Conservation (phyloP, 2,888 invertebrate species). For the Brachylomia viminalis region DNA sequence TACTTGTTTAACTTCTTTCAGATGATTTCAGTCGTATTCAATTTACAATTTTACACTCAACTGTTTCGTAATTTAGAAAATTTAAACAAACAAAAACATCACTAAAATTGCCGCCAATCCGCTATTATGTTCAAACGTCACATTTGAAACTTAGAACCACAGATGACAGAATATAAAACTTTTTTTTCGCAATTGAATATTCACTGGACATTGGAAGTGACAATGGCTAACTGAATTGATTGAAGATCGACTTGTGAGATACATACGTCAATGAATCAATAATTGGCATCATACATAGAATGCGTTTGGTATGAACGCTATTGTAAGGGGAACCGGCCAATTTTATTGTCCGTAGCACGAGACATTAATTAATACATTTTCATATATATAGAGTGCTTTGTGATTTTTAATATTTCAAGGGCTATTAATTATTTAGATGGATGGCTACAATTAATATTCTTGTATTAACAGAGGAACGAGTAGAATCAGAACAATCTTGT, state of each 20-base stretch:
- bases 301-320: conserved; percentile 66
- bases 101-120: conserved; percentile 16
- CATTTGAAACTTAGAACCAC: conserved; percentile 21
- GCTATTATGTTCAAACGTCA: background rate
- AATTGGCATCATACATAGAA: conserved; percentile 73
- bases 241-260: conserved; percentile 57
- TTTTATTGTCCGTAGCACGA: conserved; percentile 40
- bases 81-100: background rate
- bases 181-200: conserved; percentile 26
- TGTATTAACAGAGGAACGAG: background rate
- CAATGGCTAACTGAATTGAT: conserved; percentile 70
- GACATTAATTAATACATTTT: conserved; percentile 34
- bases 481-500: background rate
- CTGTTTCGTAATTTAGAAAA: background rate
- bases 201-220: conserved; percentile 69
- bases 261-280: conserved; percentile 64
- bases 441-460: conserved; percentile 7
- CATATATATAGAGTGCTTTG: conserved; percentile 17
- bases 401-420: conserved; percentile 26
- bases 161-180: background rate
- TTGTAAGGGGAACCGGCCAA: conserved; percentile 61
- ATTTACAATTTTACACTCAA: background rate
- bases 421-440: conserved; percentile 33
- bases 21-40: background rate
- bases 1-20: conserved; percentile 3